Evolutionary conservation across 2,797 vertebrate genomes (phyloP).

Genomic region (Eupleurogrammus muticus): DNA sequence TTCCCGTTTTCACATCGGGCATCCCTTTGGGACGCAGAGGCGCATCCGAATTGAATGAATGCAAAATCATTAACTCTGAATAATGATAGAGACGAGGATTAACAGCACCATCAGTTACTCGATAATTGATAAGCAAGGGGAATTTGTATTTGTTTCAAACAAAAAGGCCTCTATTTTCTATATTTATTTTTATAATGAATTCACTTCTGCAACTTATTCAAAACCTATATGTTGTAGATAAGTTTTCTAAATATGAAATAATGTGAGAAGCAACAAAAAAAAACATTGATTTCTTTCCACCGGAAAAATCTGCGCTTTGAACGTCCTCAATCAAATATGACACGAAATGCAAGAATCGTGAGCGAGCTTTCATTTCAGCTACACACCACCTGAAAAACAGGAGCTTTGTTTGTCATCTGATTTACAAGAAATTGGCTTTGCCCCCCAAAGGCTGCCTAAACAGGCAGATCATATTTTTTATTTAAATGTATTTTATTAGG

Average conservation of each 20-base stretch:
- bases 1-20: conserved; percentile 68
- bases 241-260: background rate
- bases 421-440: conserved; percentile 66
- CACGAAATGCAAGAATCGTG: conserved; percentile 18
- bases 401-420: conserved; percentile 59
- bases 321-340: background rate
- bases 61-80: conserved; percentile 65
- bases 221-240: background rate
- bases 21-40: conserved; percentile 74
- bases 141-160: no score
- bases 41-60: conserved; percentile 67
- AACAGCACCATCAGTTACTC: conserved; percentile 8
- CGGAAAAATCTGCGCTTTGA: conserved; percentile 4
- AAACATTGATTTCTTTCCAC: background rate
- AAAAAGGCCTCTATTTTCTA: no score
- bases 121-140: background rate
- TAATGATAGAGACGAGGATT: conserved; percentile 53
- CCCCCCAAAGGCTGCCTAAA: background rate
- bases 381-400: conserved; percentile 38
- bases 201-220: fast-evolving
- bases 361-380: conserved; percentile 49
- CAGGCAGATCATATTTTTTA: background rate
- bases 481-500: background rate
- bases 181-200: background rate
- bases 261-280: background rate